Evolutionary conservation across 2,113 vertebrate genomes (phyloP), one percentile per base, ranked within the genome.

Genomic region (Propithecus coquereli): DNA sequence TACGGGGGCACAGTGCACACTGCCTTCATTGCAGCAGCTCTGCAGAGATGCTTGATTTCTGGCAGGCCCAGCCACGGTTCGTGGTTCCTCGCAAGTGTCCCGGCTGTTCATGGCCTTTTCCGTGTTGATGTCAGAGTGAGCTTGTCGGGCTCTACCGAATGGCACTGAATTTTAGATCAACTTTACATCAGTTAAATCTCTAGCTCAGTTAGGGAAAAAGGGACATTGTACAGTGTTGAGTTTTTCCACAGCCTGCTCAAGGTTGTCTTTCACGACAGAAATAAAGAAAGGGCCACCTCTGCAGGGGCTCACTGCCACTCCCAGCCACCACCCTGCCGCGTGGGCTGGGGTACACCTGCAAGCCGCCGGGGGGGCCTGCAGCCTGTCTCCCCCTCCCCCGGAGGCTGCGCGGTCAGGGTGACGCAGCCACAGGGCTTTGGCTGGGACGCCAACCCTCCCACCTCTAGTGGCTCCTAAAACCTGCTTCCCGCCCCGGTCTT

Each of bases 241-340:
- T 45, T 87, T 73, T 81, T 3, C 43, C 20, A 76, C 59, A 66
- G 66, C 9, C 59, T 57, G n/a, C 22, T 89, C 18, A 20, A 30
- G 59, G 50, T 17, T 9, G 0, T 32, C 57, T 32, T 65, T 94
- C 20, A 9, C 18, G 25, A 43, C 5, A 45, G 88, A 40, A 47
- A 23, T 50, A 5, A 54, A 25, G 8, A 4, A 0, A 8, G 5
- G n/a, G 17, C 80, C 37, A 5, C 40, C n/a, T 20, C 43, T 22
- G 0, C 0, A 1, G 63, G 57, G 34, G 18, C 77, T 66, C 0
- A 17, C 66, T 12, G 32, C 63, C 32, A 1, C 8, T 59, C 57
- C 11, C 2, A 6, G 65, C 47, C 84, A n/a, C 23, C 0, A 1
- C 22, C 25, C 63, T 16, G 61, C 6, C 2, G 0, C 0, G 0